Evolutionary conservation across 2,888 invertebrate genomes (phyloP).

Genomic region (Mongoloraphidia duomilia): DNA sequence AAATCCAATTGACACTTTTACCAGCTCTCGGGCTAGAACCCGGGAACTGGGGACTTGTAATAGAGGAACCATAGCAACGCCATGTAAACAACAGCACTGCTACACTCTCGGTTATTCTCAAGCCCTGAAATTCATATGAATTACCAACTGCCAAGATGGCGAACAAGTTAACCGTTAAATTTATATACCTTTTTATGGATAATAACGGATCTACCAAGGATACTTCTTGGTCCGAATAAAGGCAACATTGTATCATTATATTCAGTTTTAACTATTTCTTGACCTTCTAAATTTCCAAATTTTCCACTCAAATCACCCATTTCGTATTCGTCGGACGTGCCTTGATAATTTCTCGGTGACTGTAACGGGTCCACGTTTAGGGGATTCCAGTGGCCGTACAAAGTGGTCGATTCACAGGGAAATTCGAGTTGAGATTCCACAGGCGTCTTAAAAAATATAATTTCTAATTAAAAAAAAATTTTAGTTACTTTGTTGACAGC

Average conservation of each 20-base stretch:
- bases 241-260: slow-evolving; percentile 73
- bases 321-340: slow-evolving; percentile 75
- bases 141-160: too few species aligned
- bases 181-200: slow-evolving; percentile 52
- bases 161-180: background rate
- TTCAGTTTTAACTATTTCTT: slow-evolving; percentile 37
- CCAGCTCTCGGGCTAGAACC: too few species aligned
- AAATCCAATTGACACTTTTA: too few species aligned
- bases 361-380: slow-evolving; percentile 48
- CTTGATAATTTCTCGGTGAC: slow-evolving; percentile 40
- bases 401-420: slow-evolving; percentile 69
- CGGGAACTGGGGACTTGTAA: too few species aligned
- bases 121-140: too few species aligned
- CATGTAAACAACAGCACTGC: too few species aligned
- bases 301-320: slow-evolving; percentile 78
- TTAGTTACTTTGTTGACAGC: background rate
- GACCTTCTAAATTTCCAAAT: slow-evolving; percentile 59
- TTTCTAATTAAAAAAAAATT: slow-evolving; percentile 2
- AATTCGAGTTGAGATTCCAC: slow-evolving; percentile 72
- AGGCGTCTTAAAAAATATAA: slow-evolving; percentile 44
- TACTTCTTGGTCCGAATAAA: slow-evolving; percentile 65
- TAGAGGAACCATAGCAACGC: too few species aligned
- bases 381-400: slow-evolving; percentile 83
- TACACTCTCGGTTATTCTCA: too few species aligned
- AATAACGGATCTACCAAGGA: slow-evolving; percentile 75